A percentile compares a stretch with the other conserved stretches of the same genome.
Evolutionary conservation across 2,888 invertebrate species (phyloP).

Genomic region (Mantis religiosa): DNA sequence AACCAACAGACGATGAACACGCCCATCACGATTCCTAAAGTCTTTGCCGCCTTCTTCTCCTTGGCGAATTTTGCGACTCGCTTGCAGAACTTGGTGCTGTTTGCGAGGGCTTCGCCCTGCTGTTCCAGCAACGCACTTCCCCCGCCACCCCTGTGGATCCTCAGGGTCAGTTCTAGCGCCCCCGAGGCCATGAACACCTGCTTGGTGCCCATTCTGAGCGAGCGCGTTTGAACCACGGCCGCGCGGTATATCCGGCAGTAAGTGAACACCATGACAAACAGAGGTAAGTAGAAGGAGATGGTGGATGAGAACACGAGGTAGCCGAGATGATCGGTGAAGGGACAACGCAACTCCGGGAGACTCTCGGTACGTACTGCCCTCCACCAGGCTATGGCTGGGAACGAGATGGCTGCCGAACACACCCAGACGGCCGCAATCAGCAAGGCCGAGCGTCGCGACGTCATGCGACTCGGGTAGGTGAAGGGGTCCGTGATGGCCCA

Average conservation of each 20-base stretch:
- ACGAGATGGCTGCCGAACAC: slow-evolving; percentile 93
- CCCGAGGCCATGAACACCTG: slow-evolving; percentile 82
- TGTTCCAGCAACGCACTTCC: slow-evolving; percentile 52
- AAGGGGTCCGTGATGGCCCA: slow-evolving; percentile 99
- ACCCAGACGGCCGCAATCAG: slow-evolving; percentile 95
- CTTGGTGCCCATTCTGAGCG: slow-evolving; percentile 86
- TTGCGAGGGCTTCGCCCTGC: slow-evolving; percentile 59
- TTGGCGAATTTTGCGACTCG: slow-evolving; percentile 94
- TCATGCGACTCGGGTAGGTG: slow-evolving; percentile 94
- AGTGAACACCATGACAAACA: slow-evolving; percentile 96
- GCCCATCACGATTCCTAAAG: slow-evolving; percentile 94
- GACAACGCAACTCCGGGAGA: slow-evolving; percentile 81
- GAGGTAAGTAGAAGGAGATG: slow-evolving; percentile 94
- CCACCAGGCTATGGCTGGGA: slow-evolving; percentile 97
- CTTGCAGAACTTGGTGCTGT: slow-evolving; percentile 80
- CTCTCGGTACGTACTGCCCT: slow-evolving; percentile 78
- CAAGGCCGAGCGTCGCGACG: slow-evolving; percentile 75
- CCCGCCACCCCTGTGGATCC: slow-evolving; percentile 86
- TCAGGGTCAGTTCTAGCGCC: slow-evolving; percentile 79
- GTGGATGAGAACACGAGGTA: slow-evolving; percentile 96
- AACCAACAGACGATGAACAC: slow-evolving; percentile 96
- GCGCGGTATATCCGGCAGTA: slow-evolving; percentile 95
- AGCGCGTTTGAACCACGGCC: slow-evolving; percentile 86
- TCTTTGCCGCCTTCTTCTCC: slow-evolving; percentile 97
- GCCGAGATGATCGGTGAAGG: slow-evolving; percentile 93